phyloP scores from a whole-genome alignment of 1,140 invertebrate species.

The Meteorus sp. region DNA sequence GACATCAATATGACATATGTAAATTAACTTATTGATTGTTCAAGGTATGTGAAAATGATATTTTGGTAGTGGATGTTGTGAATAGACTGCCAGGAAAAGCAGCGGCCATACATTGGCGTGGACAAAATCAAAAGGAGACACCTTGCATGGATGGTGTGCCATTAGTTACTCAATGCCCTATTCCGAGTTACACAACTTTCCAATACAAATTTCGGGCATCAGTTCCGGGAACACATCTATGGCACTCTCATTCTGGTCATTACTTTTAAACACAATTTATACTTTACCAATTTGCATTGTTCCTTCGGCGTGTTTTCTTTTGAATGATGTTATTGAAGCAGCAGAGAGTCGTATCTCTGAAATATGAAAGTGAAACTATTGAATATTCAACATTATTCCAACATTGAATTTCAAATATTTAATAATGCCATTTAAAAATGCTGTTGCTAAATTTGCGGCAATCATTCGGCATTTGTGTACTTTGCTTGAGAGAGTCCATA shows the following conservation, averaged over 20 bases:
- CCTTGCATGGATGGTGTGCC: constrained; percentile 86
- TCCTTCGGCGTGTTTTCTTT: not conserved
- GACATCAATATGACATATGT: too few species aligned
- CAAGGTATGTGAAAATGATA: constrained; percentile 82
- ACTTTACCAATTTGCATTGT: not conserved
- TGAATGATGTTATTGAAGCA: too few species aligned
- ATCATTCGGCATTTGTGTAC: too few species aligned
- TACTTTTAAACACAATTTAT: not conserved
- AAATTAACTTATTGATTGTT: constrained; percentile 9
- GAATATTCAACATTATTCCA: too few species aligned
- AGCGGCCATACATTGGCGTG: constrained; percentile 81
- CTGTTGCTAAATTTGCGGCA: too few species aligned
- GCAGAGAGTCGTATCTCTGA: too few species aligned
- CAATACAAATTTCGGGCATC: constrained; percentile 78
- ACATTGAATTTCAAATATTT: too few species aligned
- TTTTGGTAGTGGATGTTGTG: constrained; percentile 79
- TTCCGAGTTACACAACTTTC: constrained; percentile 78
- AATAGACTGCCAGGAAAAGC: constrained; percentile 75
- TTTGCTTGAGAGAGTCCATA: too few species aligned
- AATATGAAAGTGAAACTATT: too few species aligned
- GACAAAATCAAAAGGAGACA: constrained; percentile 74
- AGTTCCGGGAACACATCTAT: constrained; percentile 72
- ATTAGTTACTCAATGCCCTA: constrained; percentile 83
- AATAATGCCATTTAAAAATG: too few species aligned
- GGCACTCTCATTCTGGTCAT: constrained; percentile 71